A percentile compares a stretch with the other conserved stretches of the same genome.
Evolutionary conservation across 2,888 invertebrate genomes (phyloP).

Genomic region (Oeneis ivallda): DNA sequence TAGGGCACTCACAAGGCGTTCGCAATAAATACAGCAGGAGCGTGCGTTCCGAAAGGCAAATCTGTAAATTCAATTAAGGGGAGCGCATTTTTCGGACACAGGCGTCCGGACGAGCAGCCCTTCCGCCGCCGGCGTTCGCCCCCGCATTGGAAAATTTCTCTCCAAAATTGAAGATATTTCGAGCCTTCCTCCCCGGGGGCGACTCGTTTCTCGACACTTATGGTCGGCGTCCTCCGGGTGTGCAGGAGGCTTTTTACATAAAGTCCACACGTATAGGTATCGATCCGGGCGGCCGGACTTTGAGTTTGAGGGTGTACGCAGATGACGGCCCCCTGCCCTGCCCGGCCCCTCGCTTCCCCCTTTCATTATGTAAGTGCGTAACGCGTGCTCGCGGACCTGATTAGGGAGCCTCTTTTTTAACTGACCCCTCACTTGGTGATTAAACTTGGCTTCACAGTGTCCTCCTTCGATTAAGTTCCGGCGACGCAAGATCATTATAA

Average conservation of each 20-base stretch:
- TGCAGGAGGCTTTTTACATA: constrained; percentile 82
- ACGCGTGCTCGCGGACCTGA: constrained; percentile 81
- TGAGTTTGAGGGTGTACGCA: constrained; percentile 70
- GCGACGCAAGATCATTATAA: constrained; percentile 26
- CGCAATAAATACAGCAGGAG: constrained; percentile 64
- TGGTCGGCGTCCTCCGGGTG: constrained; percentile 79
- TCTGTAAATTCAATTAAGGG: constrained; percentile 80
- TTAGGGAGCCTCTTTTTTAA: constrained; percentile 80
- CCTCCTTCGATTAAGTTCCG: constrained; percentile 58
- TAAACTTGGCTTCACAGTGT: constrained; percentile 77
- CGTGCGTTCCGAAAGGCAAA: constrained; percentile 76
- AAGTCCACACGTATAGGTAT: constrained; percentile 82
- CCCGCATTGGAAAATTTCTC: constrained; percentile 81
- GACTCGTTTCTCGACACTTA: constrained; percentile 81
- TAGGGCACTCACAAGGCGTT: constrained; percentile 64
- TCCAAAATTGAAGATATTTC: constrained; percentile 82
- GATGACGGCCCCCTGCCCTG: constrained; percentile 73
- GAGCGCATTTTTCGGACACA: constrained; percentile 78
- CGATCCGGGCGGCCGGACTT: constrained; percentile 77
- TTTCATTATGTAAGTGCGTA: constrained; percentile 82
- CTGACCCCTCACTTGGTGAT: constrained; percentile 78
- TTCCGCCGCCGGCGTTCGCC: constrained; percentile 76
- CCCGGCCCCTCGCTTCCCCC: constrained; percentile 67
- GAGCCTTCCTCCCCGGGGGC: constrained; percentile 78
- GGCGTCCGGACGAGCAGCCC: constrained; percentile 71